A percentile compares a stretch with the other conserved stretches of the same genome.
Evolutionary conservation across 2,888 invertebrate species (phyloP).

Genomic region (Agrilus cyanescens): DNA sequence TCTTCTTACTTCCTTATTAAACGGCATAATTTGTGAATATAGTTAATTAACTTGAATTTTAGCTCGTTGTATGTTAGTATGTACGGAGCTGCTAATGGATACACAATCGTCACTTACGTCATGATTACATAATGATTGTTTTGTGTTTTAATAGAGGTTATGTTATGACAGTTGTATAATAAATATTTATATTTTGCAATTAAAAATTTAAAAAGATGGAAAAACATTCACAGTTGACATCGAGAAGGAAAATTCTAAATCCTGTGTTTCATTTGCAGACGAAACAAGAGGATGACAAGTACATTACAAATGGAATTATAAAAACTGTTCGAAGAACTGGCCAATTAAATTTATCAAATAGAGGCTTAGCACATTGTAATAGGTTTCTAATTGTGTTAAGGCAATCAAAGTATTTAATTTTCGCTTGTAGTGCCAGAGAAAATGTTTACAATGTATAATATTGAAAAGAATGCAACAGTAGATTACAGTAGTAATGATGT

Average conservation of each 20-base stretch:
- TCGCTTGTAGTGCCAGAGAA: conserved; percentile 52
- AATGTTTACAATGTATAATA: conserved; percentile 61
- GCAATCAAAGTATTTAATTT: conserved; percentile 3
- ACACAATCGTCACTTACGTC: no score
- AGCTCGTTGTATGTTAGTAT: no score
- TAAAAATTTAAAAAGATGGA: conserved; percentile 22
- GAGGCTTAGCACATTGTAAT: conserved; percentile 60
- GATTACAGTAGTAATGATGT: conserved; percentile 46
- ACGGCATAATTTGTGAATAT: no score
- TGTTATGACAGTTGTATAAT: no score
- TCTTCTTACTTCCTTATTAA: no score
- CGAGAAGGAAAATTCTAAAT: conserved; percentile 31
- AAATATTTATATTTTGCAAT: no score
- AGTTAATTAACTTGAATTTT: no score
- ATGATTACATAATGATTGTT: no score
- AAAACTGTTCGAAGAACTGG: conserved; percentile 74
- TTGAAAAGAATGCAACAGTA: conserved; percentile 47
- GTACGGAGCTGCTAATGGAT: no score
- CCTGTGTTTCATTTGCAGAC: conserved; percentile 63
- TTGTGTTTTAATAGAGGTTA: no score
- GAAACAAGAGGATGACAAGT: conserved; percentile 55
- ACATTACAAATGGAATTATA: conserved; percentile 57
- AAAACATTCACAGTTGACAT: conserved; percentile 29
- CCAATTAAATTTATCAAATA: conserved; percentile 64
- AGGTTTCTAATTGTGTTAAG: conserved; percentile 3